Conservation (phyloP, 2,888 invertebrate species). For the Patella pellucida region DNA sequence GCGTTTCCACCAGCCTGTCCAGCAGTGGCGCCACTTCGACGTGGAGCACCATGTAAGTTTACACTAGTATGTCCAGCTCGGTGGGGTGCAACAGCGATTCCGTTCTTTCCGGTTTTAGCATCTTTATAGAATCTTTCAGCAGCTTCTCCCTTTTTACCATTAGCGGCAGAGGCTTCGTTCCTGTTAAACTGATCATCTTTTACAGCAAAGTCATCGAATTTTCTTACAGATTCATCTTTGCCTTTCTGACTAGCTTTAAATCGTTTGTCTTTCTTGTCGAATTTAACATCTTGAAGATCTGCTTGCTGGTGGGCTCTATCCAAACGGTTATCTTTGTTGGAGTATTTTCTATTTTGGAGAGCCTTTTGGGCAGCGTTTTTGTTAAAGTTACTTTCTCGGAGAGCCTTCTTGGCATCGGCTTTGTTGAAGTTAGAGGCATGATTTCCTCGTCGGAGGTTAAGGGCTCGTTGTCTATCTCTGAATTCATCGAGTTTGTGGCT, state of each 20-base stretch:
- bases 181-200: conserved; percentile 30
- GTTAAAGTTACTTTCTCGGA: conserved; percentile 32
- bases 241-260: conserved; percentile 31
- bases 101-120: background rate
- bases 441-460: conserved; percentile 27
- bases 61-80: background rate
- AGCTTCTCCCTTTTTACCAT: conserved; percentile 26
- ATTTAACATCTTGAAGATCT: conserved; percentile 30
- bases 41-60: conserved; percentile 7
- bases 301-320: conserved; percentile 33
- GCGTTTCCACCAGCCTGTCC: conserved; percentile 8
- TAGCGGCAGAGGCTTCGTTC: conserved; percentile 29
- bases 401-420: conserved; percentile 29
- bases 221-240: conserved; percentile 26
- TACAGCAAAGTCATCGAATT: conserved; percentile 33
- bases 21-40: background rate
- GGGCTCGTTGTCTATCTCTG: conserved; percentile 32
- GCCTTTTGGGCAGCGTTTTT: conserved; percentile 34
- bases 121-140: conserved; percentile 29
- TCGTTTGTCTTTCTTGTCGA: conserved; percentile 32
- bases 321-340: conserved; percentile 28
- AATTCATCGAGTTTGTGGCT: conserved; percentile 28
- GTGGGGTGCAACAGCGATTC: conserved; percentile 14
- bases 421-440: conserved; percentile 27
- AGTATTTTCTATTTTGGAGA: conserved; percentile 30